Evolutionary conservation across 2,888 invertebrate species (phyloP).

Genomic region (Melanargia galathea): DNA sequence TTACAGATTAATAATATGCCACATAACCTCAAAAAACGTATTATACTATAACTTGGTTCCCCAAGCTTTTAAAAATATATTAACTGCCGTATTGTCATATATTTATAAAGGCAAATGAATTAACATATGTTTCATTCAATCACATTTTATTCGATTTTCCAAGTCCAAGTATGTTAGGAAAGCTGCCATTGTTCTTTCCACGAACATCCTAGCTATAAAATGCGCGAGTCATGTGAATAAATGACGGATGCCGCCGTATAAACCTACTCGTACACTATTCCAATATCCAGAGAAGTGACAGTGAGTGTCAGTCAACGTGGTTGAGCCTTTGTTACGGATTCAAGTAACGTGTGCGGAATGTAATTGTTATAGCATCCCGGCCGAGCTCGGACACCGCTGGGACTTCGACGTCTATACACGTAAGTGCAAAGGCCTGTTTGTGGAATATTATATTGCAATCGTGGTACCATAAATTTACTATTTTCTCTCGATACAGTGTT

Average conservation of each 20-base stretch:
- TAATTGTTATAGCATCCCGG: slow-evolving; percentile 67
- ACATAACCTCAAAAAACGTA: too few relatives aligned
- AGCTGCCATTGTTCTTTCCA: too few relatives aligned
- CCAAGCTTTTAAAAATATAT: too few relatives aligned
- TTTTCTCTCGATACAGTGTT: not conserved
- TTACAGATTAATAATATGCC: too few relatives aligned
- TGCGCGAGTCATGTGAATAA: slow-evolving; percentile 22
- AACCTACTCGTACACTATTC: slow-evolving; percentile 9
- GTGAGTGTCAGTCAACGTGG: slow-evolving; percentile 27
- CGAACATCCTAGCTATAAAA: too few relatives aligned
- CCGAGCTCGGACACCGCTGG: slow-evolving; percentile 56
- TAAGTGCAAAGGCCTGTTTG: slow-evolving; percentile 4
- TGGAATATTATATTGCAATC: not conserved
- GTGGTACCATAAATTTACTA: not conserved
- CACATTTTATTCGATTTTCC: too few relatives aligned
- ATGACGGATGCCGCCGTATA: not conserved
- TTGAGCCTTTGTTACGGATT: slow-evolving; percentile 58
- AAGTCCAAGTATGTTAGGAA: too few relatives aligned
- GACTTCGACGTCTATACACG: slow-evolving; percentile 43
- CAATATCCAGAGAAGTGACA: slow-evolving; percentile 19
- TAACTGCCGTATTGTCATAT: too few relatives aligned
- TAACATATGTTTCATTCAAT: too few relatives aligned
- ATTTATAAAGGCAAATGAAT: too few relatives aligned
- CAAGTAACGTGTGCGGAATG: slow-evolving; percentile 62
- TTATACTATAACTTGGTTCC: too few relatives aligned